phyloP scores from a whole-genome alignment of 2,888 invertebrate genomes.

The Punctoribates punctum region DNA sequence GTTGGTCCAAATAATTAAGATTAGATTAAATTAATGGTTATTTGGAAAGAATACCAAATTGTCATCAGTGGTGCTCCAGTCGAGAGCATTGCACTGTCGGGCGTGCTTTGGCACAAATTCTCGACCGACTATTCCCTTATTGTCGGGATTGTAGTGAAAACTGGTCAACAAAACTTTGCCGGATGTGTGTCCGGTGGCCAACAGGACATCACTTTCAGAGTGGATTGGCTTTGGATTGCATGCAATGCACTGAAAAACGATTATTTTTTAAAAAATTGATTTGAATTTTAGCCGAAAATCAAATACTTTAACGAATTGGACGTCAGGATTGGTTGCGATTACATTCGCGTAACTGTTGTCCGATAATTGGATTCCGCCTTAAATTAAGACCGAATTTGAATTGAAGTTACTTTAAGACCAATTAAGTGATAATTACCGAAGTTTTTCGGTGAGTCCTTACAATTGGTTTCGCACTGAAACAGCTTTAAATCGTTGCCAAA shows the following conservation, averaged over 20 bases:
- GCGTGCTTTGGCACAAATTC: constrained; percentile 69
- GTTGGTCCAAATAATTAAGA: constrained; percentile 41
- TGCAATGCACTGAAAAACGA: constrained; percentile 65
- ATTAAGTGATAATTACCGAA: constrained; percentile 42
- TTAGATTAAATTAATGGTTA: not conserved
- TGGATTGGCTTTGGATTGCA: constrained; percentile 66
- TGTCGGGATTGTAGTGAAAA: constrained; percentile 33
- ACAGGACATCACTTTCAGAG: constrained; percentile 67
- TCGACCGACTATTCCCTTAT: constrained; percentile 29
- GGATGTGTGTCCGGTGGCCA: constrained; percentile 82
- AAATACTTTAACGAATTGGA: constrained; percentile 67
- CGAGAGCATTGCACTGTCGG: constrained; percentile 76
- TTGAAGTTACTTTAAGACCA: not conserved
- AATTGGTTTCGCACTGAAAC: constrained; percentile 64
- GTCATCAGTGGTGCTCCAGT: constrained; percentile 79
- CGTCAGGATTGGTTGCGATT: constrained; percentile 67
- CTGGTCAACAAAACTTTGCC: constrained; percentile 75
- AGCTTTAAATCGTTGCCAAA: constrained; percentile 86
- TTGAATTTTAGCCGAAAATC: not conserved
- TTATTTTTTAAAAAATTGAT: not conserved
- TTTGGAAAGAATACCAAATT: constrained; percentile 59
- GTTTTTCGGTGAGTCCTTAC: constrained; percentile 52
- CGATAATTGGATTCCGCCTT: constrained; percentile 57
- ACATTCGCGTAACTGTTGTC: constrained; percentile 66
- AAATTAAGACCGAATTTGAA: not conserved